These are phyloP conservation scores for Caenorhabditis uteleia DNA, from an alignment of 2,888 invertebrate species.

Conservation along the genomic window DNA sequence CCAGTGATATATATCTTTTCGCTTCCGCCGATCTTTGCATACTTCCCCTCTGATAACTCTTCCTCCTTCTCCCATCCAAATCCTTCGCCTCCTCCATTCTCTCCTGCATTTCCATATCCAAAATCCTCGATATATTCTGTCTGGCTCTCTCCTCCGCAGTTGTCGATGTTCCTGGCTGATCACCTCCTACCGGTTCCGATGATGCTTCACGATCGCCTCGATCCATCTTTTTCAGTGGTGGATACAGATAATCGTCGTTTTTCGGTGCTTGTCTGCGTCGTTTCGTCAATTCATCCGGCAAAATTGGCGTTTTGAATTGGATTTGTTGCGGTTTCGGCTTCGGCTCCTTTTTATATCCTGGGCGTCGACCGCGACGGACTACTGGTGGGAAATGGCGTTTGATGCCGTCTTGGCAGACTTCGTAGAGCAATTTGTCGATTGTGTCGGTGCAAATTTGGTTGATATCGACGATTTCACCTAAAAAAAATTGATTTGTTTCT, in stretches of 20 bases:
- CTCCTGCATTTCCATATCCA: background rate
- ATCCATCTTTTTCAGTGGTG: no score
- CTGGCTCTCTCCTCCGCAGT: no score
- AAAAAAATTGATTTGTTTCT: no score
- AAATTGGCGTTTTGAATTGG: no score
- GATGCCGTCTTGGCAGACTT: constrained; percentile 47
- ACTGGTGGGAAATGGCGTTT: no score
- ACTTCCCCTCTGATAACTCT: background rate
- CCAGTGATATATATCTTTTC: background rate
- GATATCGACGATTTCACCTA: no score
- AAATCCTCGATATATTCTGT: no score
- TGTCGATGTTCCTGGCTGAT: no score
- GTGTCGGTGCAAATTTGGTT: no score
- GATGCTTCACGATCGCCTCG: no score
- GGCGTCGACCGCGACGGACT: background rate
- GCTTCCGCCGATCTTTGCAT: background rate
- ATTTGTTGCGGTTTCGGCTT: background rate
- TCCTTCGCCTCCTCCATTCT: background rate
- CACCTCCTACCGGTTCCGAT: no score
- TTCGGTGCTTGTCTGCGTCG: background rate
- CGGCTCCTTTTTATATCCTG: background rate
- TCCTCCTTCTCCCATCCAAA: background rate
- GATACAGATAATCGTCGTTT: background rate
- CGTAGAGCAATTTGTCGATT: constrained; percentile 27
- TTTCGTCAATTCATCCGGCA: no score